Conservation (phyloP, 2,113 vertebrate genomes). For the Pterocles burchelli region DNA sequence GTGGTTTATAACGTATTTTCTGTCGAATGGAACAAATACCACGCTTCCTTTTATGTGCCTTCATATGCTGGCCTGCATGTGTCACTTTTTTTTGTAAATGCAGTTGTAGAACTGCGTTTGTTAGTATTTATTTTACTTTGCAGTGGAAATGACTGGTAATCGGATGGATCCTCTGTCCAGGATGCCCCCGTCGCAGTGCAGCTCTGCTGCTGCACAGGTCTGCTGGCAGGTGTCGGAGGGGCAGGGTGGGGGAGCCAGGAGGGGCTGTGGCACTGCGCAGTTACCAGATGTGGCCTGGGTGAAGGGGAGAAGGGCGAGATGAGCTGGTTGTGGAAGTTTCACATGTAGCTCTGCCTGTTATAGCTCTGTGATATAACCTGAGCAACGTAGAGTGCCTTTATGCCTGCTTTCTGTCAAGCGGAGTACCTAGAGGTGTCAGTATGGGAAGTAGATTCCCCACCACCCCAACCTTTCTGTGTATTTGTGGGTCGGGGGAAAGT, state of each 20-base stretch:
- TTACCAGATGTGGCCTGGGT: not conserved
- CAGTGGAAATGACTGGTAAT: not conserved
- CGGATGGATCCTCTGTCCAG: fast-evolving
- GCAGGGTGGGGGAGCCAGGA: not conserved
- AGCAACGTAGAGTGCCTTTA: not conserved
- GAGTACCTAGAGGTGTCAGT: not conserved
- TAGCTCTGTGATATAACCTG: fast-evolving
- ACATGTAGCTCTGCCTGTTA: not conserved
- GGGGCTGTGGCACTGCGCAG: fast-evolving
- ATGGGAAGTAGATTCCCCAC: not conserved
- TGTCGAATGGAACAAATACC: not conserved
- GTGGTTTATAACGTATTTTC: not conserved
- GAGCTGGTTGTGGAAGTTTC: not conserved
- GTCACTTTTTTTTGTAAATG: fast-evolving
- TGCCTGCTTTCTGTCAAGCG: not conserved
- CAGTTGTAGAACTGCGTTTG: not conserved
- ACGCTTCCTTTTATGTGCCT: not conserved
- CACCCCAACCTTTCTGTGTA: fast-evolving
- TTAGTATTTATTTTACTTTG: not conserved
- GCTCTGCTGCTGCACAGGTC: not conserved
- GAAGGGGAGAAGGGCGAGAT: fast-evolving
- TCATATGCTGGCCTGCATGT: fast-evolving
- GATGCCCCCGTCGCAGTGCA: fast-evolving
- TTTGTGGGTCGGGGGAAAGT: not conserved
- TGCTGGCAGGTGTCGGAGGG: not conserved